Percentiles rank a stretch among this genome's conserved stretches.
These are phyloP conservation scores for Amphipyra tragopoginis DNA, from an alignment of 2,888 invertebrate species.

Conservation along the genomic window DNA sequence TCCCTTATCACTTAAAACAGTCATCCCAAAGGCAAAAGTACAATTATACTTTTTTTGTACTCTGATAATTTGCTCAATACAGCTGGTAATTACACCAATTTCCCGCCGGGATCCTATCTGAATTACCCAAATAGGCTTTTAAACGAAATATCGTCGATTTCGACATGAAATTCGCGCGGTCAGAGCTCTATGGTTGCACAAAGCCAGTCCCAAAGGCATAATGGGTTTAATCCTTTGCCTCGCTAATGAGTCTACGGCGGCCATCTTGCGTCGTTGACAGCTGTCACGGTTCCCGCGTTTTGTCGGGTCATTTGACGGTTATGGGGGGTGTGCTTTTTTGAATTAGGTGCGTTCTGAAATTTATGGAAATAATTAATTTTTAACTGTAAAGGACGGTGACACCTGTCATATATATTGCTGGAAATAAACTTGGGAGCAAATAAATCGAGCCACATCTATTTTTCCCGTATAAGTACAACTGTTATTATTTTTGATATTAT, in stretches of 20 bases:
- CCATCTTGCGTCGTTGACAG: slow-evolving; percentile 65
- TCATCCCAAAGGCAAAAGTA: slow-evolving; percentile 5
- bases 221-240: slow-evolving; percentile 60
- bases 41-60: slow-evolving; percentile 35
- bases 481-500: no score
- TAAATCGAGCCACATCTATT: no score
- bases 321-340: slow-evolving; percentile 21
- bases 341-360: slow-evolving; percentile 26
- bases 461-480: no score
- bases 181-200: slow-evolving; percentile 33
- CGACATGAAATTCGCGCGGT: slow-evolving; percentile 34
- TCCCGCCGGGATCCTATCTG: slow-evolving; percentile 34
- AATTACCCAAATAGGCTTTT: slow-evolving; percentile 37
- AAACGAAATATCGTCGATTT: slow-evolving; percentile 47
- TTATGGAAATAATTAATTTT: slow-evolving; percentile 30
- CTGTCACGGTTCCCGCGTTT: slow-evolving; percentile 64
- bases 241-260: slow-evolving; percentile 61
- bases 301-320: slow-evolving; percentile 53
- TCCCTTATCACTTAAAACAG: slow-evolving; percentile 6
- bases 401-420: slow-evolving; percentile 28
- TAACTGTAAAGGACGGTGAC: slow-evolving; percentile 3
- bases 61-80: slow-evolving; percentile 39
- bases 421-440: no score
- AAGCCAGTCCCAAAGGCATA: slow-evolving; percentile 57
- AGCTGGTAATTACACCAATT: slow-evolving; percentile 38